Conservation (phyloP, 2,888 invertebrate species). For the Napeogenes inachia region DNA sequence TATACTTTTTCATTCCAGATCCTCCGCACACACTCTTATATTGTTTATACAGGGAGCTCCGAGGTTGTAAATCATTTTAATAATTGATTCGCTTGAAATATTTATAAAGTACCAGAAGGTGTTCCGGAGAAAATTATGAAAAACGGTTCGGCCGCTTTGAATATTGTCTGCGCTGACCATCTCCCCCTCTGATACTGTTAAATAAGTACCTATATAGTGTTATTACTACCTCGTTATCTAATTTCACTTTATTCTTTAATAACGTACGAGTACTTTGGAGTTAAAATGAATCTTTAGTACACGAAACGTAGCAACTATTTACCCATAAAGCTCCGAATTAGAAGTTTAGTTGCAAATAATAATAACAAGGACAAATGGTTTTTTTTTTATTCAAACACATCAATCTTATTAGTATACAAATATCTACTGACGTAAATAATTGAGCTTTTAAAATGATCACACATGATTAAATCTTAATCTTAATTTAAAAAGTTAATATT, state of each 20-base stretch:
- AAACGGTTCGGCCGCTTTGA: slow-evolving; percentile 55
- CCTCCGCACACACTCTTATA: slow-evolving; percentile 38
- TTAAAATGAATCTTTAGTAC: too few relatives aligned
- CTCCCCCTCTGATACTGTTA: slow-evolving; percentile 39
- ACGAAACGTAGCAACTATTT: too few relatives aligned
- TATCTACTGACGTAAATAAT: too few relatives aligned
- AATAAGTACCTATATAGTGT: slow-evolving; percentile 1
- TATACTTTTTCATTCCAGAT: slow-evolving; percentile 20
- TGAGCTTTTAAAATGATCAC: too few relatives aligned
- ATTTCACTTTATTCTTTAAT: neutral
- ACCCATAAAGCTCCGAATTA: too few relatives aligned
- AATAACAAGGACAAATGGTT: too few relatives aligned
- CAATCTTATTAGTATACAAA: too few relatives aligned
- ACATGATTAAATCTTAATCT: too few relatives aligned
- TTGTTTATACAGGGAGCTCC: slow-evolving; percentile 48
- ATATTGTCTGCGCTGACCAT: slow-evolving; percentile 49
- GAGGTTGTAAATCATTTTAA: slow-evolving; percentile 75
- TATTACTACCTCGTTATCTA: neutral
- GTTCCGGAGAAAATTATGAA: slow-evolving; percentile 63
- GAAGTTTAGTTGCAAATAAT: too few relatives aligned
- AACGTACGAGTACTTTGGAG: too few relatives aligned
- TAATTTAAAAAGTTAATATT: too few relatives aligned
- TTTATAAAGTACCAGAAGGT: slow-evolving; percentile 71
- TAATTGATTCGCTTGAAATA: slow-evolving; percentile 74
- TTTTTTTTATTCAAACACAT: too few relatives aligned